Evolutionary conservation across 2,797 vertebrate species (phyloP).

Genomic region (Squalus acanthias): DNA sequence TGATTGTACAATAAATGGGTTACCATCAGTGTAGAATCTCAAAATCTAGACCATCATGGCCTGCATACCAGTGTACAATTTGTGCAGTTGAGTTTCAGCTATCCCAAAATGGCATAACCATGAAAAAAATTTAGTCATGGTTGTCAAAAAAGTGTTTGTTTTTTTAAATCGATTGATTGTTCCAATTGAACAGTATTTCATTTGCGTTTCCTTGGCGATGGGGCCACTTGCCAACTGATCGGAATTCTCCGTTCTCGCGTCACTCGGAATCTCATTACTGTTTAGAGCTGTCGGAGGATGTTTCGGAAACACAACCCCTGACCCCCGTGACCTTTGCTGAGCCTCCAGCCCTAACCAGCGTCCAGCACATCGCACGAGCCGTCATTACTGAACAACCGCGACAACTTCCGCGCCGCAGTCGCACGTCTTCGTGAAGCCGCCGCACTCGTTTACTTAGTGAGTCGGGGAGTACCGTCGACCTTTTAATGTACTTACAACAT

Average conservation of each 20-base stretch:
- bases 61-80: background rate
- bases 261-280: background rate
- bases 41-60: background rate
- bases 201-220: background rate
- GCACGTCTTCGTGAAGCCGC: background rate
- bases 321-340: background rate
- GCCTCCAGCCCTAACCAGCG: no score
- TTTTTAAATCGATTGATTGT: background rate
- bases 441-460: background rate
- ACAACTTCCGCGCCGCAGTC: background rate
- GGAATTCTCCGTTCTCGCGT: background rate
- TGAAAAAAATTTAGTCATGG: background rate
- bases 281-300: background rate
- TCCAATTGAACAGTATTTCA: background rate
- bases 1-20: background rate
- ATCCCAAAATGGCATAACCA: background rate
- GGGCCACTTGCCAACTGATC: background rate
- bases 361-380: background rate
- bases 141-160: background rate
- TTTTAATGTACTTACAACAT: constrained; percentile 29
- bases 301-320: background rate
- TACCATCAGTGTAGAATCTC: background rate
- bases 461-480: background rate
- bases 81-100: background rate
- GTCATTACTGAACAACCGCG: background rate